Percentiles rank a stretch among this genome's conserved stretches.
Conservation (phyloP, 2,888 invertebrate species). For the Phyllotreta striolata region DNA sequence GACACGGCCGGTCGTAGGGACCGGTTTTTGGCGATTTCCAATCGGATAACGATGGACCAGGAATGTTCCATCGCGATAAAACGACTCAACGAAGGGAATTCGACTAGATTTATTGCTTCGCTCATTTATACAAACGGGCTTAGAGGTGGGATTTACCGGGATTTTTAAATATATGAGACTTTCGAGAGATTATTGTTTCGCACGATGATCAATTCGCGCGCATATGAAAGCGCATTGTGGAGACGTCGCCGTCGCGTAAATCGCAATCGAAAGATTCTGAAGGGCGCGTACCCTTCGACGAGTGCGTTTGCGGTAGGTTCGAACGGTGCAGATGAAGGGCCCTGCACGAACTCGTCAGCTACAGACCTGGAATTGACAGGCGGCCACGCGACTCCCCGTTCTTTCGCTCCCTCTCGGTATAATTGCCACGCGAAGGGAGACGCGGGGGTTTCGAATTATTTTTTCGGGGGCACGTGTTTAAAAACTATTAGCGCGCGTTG, state of each 20-base stretch:
- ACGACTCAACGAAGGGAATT: slow-evolving; percentile 47
- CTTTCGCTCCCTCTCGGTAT: slow-evolving; percentile 5
- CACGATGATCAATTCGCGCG: too few relatives aligned
- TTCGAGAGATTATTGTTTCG: slow-evolving; percentile 1
- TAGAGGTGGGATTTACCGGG: slow-evolving; percentile 32
- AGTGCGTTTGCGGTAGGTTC: slow-evolving; percentile 16
- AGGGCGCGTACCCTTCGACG: slow-evolving; percentile 5
- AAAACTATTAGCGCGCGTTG: background rate
- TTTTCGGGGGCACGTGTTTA: slow-evolving; percentile 2
- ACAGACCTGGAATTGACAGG: slow-evolving; percentile 17
- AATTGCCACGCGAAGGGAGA: background rate
- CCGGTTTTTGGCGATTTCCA: slow-evolving; percentile 59
- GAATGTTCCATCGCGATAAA: slow-evolving; percentile 56
- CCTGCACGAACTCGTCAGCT: slow-evolving; percentile 12
- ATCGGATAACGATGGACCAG: slow-evolving; percentile 53
- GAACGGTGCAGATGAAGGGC: slow-evolving; percentile 15
- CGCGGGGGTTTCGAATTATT: slow-evolving; percentile 1
- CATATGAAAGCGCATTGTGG: too few relatives aligned
- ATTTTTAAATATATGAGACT: slow-evolving; percentile 12
- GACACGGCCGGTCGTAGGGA: slow-evolving; percentile 49
- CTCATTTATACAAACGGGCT: slow-evolving; percentile 41
- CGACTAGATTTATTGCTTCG: slow-evolving; percentile 50
- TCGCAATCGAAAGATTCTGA: background rate
- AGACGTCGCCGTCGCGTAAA: too few relatives aligned
- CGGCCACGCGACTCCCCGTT: slow-evolving; percentile 15